Base-by-base conservation (phyloP, 2,888 invertebrate genomes). In the Limenitis camilla region DNA sequence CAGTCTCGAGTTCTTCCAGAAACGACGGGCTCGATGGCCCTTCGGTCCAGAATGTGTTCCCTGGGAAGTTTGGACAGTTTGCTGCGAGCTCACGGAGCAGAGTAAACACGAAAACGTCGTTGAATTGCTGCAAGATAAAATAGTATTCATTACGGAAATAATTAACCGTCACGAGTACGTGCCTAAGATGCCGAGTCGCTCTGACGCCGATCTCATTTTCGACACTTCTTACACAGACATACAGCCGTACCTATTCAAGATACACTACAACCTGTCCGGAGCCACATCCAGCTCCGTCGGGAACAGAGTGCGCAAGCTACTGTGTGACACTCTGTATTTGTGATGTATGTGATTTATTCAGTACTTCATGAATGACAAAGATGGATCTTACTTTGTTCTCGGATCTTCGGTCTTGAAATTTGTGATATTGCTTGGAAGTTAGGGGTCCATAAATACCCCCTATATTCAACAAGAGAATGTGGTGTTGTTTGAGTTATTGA, bases 51-150 rank as follows among this genome's bases (percentile, higher is more conserved):
- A 98, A 74, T 94, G 94, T 72, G 95, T 96, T 69, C 97, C 98
- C 0, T 99, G 99, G 99, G 99, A 99, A 79, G 96, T 98, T 51
- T 99, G 99, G 99, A 98, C 97, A 33, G 91, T 99, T 5, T 92
- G 95, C 66, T 90, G 99, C 62, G 96, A 98, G 75, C 90, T 98
- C 36, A 92, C 96, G 29, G 93, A 94, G 65, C 95, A 95, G 77
- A 90, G 92, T 64, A 95, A 94, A 67, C 91, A 96, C 58, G 98
- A 98, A 78, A 93, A 92, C 77, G 93, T 96, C 10, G 94, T 95
- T 29, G 96, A 96, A 68, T 84, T 94, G 71, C 82, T 99, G 40
- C 94, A 96, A 41, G 98, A 99, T 69, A 97, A 97, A 76, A 94
- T 99, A 49, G 90, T 98, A 49, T 95, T 96, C 73, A 96, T 99